These are phyloP conservation scores for Anhinga anhinga DNA, from an alignment of 2,113 vertebrate species.

Conservation along the genomic window DNA sequence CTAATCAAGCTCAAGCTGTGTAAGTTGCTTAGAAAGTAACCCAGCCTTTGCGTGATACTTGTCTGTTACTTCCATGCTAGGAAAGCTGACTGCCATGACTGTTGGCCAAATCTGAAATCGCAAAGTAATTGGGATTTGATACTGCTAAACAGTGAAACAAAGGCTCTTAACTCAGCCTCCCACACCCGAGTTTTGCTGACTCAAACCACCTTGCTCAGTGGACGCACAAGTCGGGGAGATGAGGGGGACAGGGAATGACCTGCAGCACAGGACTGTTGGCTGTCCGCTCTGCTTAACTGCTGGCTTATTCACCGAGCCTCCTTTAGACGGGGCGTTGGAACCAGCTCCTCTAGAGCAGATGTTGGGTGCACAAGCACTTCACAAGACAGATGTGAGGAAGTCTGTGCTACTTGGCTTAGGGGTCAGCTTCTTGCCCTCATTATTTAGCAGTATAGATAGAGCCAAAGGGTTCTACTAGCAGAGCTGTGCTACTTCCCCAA, in stretches of 20 bases:
- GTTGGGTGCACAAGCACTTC: background rate
- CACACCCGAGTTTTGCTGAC: background rate
- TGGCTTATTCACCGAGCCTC: background rate
- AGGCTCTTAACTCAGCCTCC: background rate
- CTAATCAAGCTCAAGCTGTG: background rate
- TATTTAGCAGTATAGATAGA: background rate
- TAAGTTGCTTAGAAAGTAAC: background rate
- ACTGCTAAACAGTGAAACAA: background rate
- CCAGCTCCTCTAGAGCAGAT: background rate
- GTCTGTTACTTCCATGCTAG: background rate
- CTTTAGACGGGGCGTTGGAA: background rate
- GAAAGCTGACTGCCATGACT: background rate
- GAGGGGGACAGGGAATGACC: background rate
- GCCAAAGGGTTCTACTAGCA: background rate
- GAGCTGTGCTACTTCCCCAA: background rate
- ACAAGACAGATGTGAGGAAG: background rate
- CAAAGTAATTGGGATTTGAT: background rate
- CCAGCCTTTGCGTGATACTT: background rate
- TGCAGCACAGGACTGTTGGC: background rate
- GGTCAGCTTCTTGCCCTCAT: background rate
- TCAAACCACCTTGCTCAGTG: background rate
- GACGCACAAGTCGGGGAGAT: background rate
- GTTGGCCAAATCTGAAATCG: background rate
- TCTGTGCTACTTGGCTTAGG: background rate
- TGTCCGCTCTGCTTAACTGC: background rate